A percentile compares a stretch with the other conserved stretches of the same genome.
phyloP scores from a whole-genome alignment of 2,888 invertebrate genomes.

The Synergus japonicus region DNA sequence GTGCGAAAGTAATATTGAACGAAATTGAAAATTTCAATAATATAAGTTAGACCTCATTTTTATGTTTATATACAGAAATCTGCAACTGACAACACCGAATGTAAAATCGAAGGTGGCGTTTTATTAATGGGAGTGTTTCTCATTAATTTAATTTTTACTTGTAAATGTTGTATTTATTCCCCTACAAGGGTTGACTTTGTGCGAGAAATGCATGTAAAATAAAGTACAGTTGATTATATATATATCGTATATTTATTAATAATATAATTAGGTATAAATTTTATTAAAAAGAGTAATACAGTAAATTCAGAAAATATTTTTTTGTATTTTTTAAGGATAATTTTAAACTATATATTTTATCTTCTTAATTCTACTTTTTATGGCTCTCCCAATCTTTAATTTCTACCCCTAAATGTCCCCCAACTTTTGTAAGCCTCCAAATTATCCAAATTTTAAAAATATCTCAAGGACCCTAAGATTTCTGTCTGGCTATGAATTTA shows the following conservation, averaged over 20 bases:
- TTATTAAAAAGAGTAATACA: too few relatives aligned
- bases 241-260: neutral
- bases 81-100: conserved; percentile 1
- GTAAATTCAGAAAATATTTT: too few relatives aligned
- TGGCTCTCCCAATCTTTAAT: too few relatives aligned
- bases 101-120: neutral
- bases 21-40: neutral
- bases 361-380: too few relatives aligned
- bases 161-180: conserved; percentile 1
- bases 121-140: neutral
- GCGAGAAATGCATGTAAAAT: neutral
- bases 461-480: too few relatives aligned
- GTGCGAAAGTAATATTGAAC: neutral
- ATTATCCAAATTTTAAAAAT: too few relatives aligned
- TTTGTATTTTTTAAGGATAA: too few relatives aligned
- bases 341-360: too few relatives aligned
- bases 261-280: neutral
- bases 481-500: too few relatives aligned
- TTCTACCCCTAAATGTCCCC: too few relatives aligned
- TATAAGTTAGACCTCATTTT: neutral
- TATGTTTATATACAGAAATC: neutral
- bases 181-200: conserved; percentile 4
- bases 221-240: neutral
- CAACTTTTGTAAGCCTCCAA: too few relatives aligned
- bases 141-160: neutral